Evolutionary conservation across 1,140 invertebrate genomes (phyloP).

Genomic region (Drosophila orosa): DNA sequence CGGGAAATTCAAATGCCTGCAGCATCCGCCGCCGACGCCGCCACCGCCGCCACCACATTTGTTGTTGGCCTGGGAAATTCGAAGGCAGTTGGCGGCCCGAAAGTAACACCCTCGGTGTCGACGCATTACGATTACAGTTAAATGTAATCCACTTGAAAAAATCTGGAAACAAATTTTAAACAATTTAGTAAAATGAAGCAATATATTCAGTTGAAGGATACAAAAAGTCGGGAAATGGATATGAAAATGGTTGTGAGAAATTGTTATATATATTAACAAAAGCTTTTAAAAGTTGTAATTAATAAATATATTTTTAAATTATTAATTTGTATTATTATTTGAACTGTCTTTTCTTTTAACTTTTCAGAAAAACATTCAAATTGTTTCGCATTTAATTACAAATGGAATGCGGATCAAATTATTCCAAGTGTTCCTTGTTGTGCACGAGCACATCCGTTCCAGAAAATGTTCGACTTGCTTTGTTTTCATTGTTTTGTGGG

Average conservation of each 20-base stretch:
- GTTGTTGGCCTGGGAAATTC: constrained; percentile 19
- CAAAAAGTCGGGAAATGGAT: not conserved
- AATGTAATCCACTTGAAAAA: constrained; percentile 13
- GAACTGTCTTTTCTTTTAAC: too few relatives aligned
- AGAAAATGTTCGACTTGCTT: constrained; percentile 47
- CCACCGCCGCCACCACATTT: not conserved
- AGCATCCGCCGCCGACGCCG: constrained; percentile 19
- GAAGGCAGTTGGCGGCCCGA: constrained; percentile 15
- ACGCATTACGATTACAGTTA: constrained; percentile 41
- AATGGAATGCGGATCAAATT: not conserved
- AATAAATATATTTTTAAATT: not conserved
- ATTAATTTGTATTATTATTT: too few relatives aligned
- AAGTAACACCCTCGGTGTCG: constrained; percentile 37
- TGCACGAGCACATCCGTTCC: constrained; percentile 47
- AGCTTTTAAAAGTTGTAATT: not conserved
- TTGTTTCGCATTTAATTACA: too few relatives aligned
- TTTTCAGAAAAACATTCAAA: too few relatives aligned
- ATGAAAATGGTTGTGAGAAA: not conserved
- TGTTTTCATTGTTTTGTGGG: constrained; percentile 25
- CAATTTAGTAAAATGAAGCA: not conserved
- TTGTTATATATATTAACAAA: not conserved
- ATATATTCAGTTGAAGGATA: not conserved
- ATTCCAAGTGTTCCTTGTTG: constrained; percentile 6
- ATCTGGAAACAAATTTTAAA: not conserved
- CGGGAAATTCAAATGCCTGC: constrained; percentile 38